These are phyloP conservation scores for Anastrepha obliqua DNA, from an alignment of 1,140 invertebrate species.

Conservation along the genomic window DNA sequence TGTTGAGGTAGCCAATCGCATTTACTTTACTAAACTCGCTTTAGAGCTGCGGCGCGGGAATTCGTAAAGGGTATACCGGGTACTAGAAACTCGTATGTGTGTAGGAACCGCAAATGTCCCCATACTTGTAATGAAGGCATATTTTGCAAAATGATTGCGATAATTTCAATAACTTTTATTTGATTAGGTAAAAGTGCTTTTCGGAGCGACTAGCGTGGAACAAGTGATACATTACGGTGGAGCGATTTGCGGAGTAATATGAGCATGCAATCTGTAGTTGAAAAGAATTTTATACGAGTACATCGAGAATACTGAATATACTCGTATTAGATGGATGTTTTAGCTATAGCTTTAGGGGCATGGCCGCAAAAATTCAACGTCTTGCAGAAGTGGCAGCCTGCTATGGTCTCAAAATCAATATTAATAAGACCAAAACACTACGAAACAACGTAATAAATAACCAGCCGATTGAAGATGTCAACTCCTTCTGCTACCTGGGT, in stretches of 20 bases:
- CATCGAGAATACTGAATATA: too few relatives aligned
- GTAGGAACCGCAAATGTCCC: neutral
- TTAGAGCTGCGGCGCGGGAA: neutral
- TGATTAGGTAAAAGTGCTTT: slow-evolving; percentile 52
- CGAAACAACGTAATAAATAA: too few relatives aligned
- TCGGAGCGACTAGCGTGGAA: neutral
- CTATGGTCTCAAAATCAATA: too few relatives aligned
- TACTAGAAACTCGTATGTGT: neutral
- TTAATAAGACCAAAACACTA: too few relatives aligned
- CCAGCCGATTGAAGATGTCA: too few relatives aligned
- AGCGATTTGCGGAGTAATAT: neutral
- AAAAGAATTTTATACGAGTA: too few relatives aligned
- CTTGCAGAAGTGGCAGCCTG: too few relatives aligned
- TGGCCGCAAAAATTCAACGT: too few relatives aligned
- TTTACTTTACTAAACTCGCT: neutral
- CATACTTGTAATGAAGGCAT: slow-evolving; percentile 14
- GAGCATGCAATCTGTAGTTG: too few relatives aligned
- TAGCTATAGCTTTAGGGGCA: too few relatives aligned
- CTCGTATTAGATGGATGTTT: too few relatives aligned
- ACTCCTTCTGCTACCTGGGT: too few relatives aligned
- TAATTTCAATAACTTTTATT: slow-evolving; percentile 53
- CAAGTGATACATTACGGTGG: neutral
- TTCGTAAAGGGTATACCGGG: neutral
- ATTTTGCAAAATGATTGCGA: slow-evolving; percentile 45
- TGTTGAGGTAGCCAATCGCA: neutral